Evolutionary conservation across 2,888 invertebrate species (phyloP).

Genomic region (Caenorhabditis sp.): DNA sequence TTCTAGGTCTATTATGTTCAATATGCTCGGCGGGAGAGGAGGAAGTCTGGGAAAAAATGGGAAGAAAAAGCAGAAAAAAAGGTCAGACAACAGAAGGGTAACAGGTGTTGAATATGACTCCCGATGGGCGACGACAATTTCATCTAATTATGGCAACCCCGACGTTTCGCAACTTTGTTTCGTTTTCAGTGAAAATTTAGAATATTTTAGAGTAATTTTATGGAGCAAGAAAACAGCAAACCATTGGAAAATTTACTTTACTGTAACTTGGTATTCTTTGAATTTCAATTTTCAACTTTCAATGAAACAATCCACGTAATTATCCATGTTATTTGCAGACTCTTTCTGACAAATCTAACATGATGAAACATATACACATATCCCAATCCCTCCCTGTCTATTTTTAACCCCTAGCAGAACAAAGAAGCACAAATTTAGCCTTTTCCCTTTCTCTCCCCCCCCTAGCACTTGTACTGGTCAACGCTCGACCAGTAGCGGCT

Average conservation of each 20-base stretch:
- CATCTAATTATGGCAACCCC: neutral
- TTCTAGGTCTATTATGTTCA: neutral
- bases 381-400: no score
- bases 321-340: no score
- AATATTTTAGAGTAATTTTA: no score
- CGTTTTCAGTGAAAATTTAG: no score
- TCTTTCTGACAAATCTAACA: conserved; percentile 9
- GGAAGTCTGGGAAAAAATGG: neutral
- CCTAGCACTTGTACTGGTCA: conserved; percentile 40
- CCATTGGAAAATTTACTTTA: no score
- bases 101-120: conserved; percentile 1
- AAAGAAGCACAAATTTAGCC: conserved; percentile 45
- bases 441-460: no score
- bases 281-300: no score
- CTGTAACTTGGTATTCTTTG: no score
- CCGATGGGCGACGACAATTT: neutral
- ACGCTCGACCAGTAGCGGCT: conserved; percentile 51
- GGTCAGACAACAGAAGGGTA: conserved; percentile 2
- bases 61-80: neutral
- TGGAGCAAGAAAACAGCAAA: no score
- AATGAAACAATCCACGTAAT: no score
- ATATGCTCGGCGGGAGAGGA: neutral
- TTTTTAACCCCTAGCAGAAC: conserved; percentile 54
- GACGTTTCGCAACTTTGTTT: no score
- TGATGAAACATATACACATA: conserved; percentile 21